Percentiles rank a stretch among this genome's conserved stretches.
phyloP scores from a whole-genome alignment of 2,888 invertebrate genomes.

The Plagodis dolabraria region DNA sequence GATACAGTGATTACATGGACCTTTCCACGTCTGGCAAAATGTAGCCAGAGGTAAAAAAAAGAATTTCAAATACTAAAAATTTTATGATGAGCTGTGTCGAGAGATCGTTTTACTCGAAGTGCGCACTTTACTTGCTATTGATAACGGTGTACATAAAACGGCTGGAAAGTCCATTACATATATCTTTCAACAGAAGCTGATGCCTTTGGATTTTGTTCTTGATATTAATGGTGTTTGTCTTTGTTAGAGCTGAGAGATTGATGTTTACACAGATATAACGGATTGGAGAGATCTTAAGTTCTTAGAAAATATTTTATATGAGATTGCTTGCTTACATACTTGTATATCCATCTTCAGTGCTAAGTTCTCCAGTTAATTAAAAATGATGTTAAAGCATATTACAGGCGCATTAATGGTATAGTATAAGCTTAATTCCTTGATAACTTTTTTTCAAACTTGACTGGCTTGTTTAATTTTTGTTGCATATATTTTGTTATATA shows the following conservation, averaged over 20 bases:
- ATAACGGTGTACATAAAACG: slow-evolving; percentile 57
- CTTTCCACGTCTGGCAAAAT: no score
- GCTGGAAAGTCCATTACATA: slow-evolving; percentile 47
- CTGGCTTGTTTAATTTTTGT: no score
- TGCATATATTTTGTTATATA: no score
- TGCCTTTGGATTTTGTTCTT: slow-evolving; percentile 4
- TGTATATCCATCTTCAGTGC: no score
- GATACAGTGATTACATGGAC: no score
- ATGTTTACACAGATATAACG: not conserved
- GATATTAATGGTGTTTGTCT: slow-evolving; percentile 9
- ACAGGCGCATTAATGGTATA: no score
- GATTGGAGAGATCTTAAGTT: not conserved
- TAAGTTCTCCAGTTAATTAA: no score
- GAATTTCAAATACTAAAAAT: slow-evolving; percentile 45
- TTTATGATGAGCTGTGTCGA: slow-evolving; percentile 66
- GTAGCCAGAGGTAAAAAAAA: slow-evolving; percentile 3
- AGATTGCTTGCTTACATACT: no score
- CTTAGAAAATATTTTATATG: no score
- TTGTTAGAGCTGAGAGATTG: not conserved
- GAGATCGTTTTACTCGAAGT: slow-evolving; percentile 61
- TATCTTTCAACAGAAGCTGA: slow-evolving; percentile 7
- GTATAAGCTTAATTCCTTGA: no score
- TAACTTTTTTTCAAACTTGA: no score
- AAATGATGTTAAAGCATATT: no score
- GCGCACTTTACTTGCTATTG: slow-evolving; percentile 61